Base-by-base conservation (phyloP, 2,797 vertebrate genomes). In the Paguma larvata region DNA sequence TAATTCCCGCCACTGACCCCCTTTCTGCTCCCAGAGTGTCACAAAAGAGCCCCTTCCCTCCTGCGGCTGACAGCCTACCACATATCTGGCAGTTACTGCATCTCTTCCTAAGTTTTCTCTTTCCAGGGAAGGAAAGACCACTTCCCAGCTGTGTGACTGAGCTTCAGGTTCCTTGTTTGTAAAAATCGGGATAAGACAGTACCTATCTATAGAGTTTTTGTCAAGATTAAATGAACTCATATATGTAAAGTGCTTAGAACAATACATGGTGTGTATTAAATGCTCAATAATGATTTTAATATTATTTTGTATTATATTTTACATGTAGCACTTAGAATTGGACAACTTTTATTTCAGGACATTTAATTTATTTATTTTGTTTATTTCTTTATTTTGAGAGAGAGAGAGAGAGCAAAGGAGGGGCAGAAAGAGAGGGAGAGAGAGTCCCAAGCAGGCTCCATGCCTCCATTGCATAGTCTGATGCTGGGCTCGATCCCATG, bases 291-390 rank as follows among this genome's bases (percentile, higher is more conserved):
- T 91, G 41, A 92, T 77, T 67, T 51, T 38, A 79, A 8, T 38
- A 70, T 93, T 86, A 30, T 59, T 87, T 79, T 70, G 32, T 93
- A 59, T 79, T 53, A 41, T 41, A 78, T 67, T 92, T 92, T 85
- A 92, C 30, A 23, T 48, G 38, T 34, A 70, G 25, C 16, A 27
- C 44, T 92, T 85, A 87, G 70, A 68, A 86, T 59, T 56, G 16
- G 59, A 27, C 86, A 94, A 65, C 11, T 21, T 83, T 34, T 51
- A 12, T 83, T 62, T 89, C 65, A 34, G 56, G 30, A 56, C 78
- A 75, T 53, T 75, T 34, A 88, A 83, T 56, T 59, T 3, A 23
- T 59, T 23, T 0, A 51, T 23, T 59, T 59, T 59, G 3, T 10
- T 59, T 59, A 59, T 56, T 56, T 56, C 21, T 59, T 59, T 56